phyloP scores from a whole-genome alignment of 2,888 invertebrate species.

The Villa cingulata region DNA sequence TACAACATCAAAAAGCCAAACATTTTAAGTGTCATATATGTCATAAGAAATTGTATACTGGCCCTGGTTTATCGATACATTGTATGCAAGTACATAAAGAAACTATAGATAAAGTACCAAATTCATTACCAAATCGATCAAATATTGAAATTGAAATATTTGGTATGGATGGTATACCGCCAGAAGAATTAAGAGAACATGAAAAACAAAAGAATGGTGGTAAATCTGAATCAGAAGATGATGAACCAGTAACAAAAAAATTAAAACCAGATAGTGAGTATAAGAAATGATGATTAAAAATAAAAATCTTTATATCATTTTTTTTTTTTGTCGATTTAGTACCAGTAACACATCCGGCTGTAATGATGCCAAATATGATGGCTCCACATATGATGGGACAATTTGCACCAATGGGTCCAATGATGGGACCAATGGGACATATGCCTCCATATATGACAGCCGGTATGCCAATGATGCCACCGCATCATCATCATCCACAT shows the following conservation, averaged over 20 bases:
- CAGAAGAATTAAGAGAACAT: slow-evolving; percentile 86
- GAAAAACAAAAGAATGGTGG: slow-evolving; percentile 71
- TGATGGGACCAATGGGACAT: slow-evolving; percentile 56
- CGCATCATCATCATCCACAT: no score
- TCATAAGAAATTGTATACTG: slow-evolving; percentile 95
- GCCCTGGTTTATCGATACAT: slow-evolving; percentile 93
- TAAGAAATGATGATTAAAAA: background rate
- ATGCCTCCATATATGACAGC: slow-evolving; percentile 62
- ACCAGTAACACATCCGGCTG: slow-evolving; percentile 41
- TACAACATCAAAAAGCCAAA: slow-evolving; percentile 99
- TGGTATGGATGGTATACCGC: slow-evolving; percentile 99
- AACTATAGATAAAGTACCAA: slow-evolving; percentile 98
- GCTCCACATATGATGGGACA: slow-evolving; percentile 45
- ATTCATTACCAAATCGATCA: slow-evolving; percentile 91
- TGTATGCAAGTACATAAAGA: slow-evolving; percentile 99
- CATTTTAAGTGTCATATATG: slow-evolving; percentile 99
- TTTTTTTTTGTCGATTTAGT: slow-evolving; percentile 15
- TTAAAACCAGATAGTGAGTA: slow-evolving; percentile 41
- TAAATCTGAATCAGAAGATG: slow-evolving; percentile 70
- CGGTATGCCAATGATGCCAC: slow-evolving; percentile 45
- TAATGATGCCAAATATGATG: slow-evolving; percentile 48
- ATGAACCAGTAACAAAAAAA: slow-evolving; percentile 69
- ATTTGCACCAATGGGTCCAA: slow-evolving; percentile 43
- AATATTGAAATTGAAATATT: slow-evolving; percentile 99
- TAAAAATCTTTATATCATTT: background rate